A percentile compares a stretch with the other conserved stretches of the same genome.
These are phyloP conservation scores for Palythoa grandis DNA, from an alignment of 92 coral and sea anemone genomes.

Conservation along the genomic window DNA sequence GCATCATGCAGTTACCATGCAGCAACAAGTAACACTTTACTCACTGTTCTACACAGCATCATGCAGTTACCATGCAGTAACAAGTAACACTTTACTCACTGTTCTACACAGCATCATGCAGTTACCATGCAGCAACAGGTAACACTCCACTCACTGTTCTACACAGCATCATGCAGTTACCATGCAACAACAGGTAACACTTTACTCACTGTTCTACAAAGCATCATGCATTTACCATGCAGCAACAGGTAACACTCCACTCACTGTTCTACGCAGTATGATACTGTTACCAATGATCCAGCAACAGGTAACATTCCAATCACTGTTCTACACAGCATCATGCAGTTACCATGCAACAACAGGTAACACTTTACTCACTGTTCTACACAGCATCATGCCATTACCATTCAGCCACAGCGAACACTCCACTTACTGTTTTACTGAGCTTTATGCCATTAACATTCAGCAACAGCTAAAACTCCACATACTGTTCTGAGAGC, in stretches of 20 bases:
- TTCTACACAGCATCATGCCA: not conserved
- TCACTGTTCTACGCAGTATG: slow-evolving; percentile 68
- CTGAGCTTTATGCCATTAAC: too few relatives aligned
- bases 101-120: slow-evolving; percentile 52
- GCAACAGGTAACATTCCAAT: slow-evolving; percentile 37
- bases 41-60: too few relatives aligned
- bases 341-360: too few relatives aligned
- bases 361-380: too few relatives aligned
- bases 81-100: slow-evolving; percentile 22
- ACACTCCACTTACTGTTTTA: not conserved
- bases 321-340: not conserved
- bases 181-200: slow-evolving; percentile 59
- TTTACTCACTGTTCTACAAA: not conserved
- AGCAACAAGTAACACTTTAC: not conserved
- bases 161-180: slow-evolving; percentile 86
- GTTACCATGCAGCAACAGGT: slow-evolving; percentile 71
- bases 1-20: not conserved
- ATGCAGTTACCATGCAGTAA: slow-evolving; percentile 70
- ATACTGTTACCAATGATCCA: slow-evolving; percentile 79
- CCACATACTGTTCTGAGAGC: not conserved
- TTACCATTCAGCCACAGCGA: not conserved
- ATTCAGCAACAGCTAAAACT: too few relatives aligned
- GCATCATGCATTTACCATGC: not conserved
- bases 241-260: not conserved
- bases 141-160: not conserved